phyloP scores from a whole-genome alignment of 2,888 invertebrate genomes.

The Euclidia mi region DNA sequence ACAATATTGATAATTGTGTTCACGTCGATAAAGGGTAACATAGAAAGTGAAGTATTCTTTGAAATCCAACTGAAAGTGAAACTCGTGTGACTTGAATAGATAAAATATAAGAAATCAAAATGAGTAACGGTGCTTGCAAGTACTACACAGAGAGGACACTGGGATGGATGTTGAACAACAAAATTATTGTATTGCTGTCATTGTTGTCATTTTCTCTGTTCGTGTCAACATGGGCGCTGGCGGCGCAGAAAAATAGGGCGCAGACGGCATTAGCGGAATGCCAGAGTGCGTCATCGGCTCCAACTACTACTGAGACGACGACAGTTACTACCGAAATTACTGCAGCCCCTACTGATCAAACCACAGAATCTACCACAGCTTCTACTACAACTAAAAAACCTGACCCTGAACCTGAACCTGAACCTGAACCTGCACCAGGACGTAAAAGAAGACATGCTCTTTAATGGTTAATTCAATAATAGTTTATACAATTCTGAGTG shows the following conservation, averaged over 20 bases:
- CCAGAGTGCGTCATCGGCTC: neutral
- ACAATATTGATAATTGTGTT: slow-evolving; percentile 17
- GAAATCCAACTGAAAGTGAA: slow-evolving; percentile 24
- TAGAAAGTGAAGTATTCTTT: slow-evolving; percentile 33
- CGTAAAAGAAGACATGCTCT: slow-evolving; percentile 3
- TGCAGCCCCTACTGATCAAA: neutral
- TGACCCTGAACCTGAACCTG: too few relatives aligned
- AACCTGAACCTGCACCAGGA: too few relatives aligned
- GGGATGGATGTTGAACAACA: slow-evolving; percentile 80
- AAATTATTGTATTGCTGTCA: slow-evolving; percentile 77
- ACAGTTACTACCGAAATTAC: slow-evolving; percentile 10
- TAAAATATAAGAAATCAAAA: slow-evolving; percentile 36
- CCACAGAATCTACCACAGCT: neutral
- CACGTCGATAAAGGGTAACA: slow-evolving; percentile 30
- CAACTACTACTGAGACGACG: slow-evolving; percentile 7
- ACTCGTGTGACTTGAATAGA: slow-evolving; percentile 30
- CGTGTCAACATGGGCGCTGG: slow-evolving; percentile 75
- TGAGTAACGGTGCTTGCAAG: slow-evolving; percentile 58
- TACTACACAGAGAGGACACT: slow-evolving; percentile 72
- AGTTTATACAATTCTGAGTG: neutral
- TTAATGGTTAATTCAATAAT: neutral
- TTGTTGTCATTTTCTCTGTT: slow-evolving; percentile 77
- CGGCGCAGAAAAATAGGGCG: slow-evolving; percentile 74
- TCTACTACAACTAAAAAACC: slow-evolving; percentile 6
- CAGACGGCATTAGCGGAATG: slow-evolving; percentile 57